Evolutionary conservation across 2,888 invertebrate genomes (phyloP).

Genomic region (Acleris holmiana): DNA sequence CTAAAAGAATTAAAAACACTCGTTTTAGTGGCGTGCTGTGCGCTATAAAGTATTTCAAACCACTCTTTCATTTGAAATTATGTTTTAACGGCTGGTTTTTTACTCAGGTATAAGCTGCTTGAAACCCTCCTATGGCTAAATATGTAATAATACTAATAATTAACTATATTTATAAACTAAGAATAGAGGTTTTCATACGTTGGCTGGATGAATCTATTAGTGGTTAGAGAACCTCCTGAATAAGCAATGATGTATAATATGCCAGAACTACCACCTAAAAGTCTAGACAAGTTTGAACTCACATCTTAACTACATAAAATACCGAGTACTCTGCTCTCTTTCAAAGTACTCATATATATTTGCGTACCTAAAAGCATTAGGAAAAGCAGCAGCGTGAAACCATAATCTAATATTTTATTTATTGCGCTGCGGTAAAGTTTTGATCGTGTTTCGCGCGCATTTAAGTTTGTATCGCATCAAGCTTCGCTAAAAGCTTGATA

Average conservation of each 20-base stretch:
- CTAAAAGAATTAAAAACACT: conserved; percentile 72
- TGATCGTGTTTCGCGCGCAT: conserved; percentile 29
- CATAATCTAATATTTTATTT: conserved; percentile 32
- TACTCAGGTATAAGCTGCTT: no score
- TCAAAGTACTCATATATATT: conserved; percentile 18
- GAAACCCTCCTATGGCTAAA: no score
- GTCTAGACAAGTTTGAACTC: conserved; percentile 8
- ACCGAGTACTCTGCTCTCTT: conserved; percentile 1
- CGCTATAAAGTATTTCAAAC: conserved; percentile 68
- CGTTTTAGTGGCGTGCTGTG: conserved; percentile 65
- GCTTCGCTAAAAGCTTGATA: conserved; percentile 8
- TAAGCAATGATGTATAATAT: conserved; percentile 18
- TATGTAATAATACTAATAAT: no score
- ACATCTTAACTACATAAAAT: conserved; percentile 14
- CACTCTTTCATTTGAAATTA: conserved; percentile 72
- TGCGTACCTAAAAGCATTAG: conserved; percentile 14
- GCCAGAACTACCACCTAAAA: conserved; percentile 7
- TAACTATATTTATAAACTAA: no score
- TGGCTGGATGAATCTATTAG: neutral
- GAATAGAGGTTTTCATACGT: neutral
- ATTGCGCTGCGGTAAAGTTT: conserved; percentile 27
- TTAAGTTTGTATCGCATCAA: conserved; percentile 26
- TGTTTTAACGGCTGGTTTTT: conserved; percentile 66
- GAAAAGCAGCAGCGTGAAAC: conserved; percentile 20
- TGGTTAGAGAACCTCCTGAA: neutral